Base-by-base conservation (phyloP, 2,888 invertebrate species). In the Trichopria drosophilae region DNA sequence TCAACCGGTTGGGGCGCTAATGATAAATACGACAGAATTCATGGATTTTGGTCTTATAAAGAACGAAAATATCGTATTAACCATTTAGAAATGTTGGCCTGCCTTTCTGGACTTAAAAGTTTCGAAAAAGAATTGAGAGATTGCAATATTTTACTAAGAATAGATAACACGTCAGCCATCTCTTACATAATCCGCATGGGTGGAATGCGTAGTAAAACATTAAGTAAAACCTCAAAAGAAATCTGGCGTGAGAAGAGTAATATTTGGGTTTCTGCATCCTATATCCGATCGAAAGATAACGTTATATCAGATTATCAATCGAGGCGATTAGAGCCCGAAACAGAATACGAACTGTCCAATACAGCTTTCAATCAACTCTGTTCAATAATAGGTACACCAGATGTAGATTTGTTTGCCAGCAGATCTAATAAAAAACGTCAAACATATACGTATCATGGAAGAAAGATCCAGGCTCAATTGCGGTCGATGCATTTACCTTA, bases 231-330 rank as follows among this genome's bases (percentile, higher is more conserved):
- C 6, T 46, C 62, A 1, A 35, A 43, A 15, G 29, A 52, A 6
- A 60, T 61, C 41, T 62, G 59, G 55, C 36, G 57, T 19, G 57
- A 61, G 36, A 6, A 12, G 7, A 54, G 50, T 40, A 39, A 42
- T 4, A 49, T 61, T 22, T 57, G 55, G 57, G 32, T 61, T 19
- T 51, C 51, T 7, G 61, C 61, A 4, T 53, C 60, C 1, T 62
- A 62, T 32, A 57, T 57, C n/a, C 24, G 41, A 10, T 62, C 61
- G 4, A 28, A 13, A n/a, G 49, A 56, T 4, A 62, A 62, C 42
- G 16, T 22, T 1, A 47, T 59, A 29, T 65, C 64, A 1, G 65
- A 67, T 43, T 13, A 26, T 13, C 58, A 56, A 31, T 67, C 67
- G 1, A 48, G 66, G 5, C 41, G 42, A n/a, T 32, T 37, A 15